Evolutionary conservation across 2,797 vertebrate species (phyloP), one percentile per base, ranked within the genome.

Genomic region (Silurus lanzhouensis): DNA sequence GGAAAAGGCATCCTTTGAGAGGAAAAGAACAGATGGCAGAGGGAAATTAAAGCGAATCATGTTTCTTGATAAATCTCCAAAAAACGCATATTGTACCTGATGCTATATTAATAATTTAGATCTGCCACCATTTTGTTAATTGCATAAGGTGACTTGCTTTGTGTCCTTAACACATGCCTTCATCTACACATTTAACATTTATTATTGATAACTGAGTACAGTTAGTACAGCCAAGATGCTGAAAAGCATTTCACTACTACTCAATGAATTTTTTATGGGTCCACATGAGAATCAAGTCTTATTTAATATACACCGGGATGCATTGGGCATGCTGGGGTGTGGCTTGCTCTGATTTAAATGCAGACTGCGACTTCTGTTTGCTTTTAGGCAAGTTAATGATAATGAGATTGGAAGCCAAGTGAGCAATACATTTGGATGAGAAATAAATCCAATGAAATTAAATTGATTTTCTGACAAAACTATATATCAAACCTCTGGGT

Each of bases 391-490:
- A 75, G 82, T 64, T 84, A 87, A 84, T 87, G 82, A 74, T 87
- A 79, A 87, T 87, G 85, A 87, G 82, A 87, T 75, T 83, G 52
- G 57, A 75, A 20, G 60, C 60, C 76, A 66, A 84, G 68, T 55
- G 60, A 81, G 67, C 75, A 80, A 79, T 83, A 67, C 81, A 83
- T 38, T 78, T 86, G 67, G 64, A 83, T 48, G 22, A 31, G 74
- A 76, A 83, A 83, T 86, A 86, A 83, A 83, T 86, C 81, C 68
- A 79, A 71, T 77, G 64, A 86, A 83, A 86, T 83, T 78, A 86
- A 78, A 72, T 78, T 71, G 85, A 86, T 70, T 81, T 57, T 78
- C 74, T 71, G 67, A 63, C 58, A 83, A 82, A 82, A 78, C 71
- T 31, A 27, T 70, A 70, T 63, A 76, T 70, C 44, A 77, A 70